These are phyloP conservation scores for Bubalus kerabau DNA, from an alignment of 2,113 vertebrate genomes.

Conservation along the genomic window DNA sequence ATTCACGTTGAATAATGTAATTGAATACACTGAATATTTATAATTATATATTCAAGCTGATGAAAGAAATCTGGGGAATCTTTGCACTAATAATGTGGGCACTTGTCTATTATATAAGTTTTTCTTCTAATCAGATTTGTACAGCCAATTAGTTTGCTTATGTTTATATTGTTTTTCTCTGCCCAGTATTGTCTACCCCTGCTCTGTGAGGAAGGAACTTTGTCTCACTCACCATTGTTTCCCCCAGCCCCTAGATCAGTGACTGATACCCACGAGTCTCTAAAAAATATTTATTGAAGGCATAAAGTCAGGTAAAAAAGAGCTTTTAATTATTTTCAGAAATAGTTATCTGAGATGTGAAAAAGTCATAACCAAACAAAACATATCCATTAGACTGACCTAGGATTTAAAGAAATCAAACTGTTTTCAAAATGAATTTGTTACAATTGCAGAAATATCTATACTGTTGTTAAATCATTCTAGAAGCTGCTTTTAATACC, in stretches of 20 bases:
- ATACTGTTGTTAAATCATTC: neutral
- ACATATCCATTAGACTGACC: neutral
- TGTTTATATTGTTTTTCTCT: neutral
- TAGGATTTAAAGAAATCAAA: neutral
- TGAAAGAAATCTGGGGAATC: neutral
- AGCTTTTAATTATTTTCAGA: neutral
- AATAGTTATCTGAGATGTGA: neutral
- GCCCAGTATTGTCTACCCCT: neutral
- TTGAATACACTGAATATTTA: neutral
- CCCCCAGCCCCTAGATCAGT: neutral
- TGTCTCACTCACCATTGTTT: neutral
- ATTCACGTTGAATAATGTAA: neutral
- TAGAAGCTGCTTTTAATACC: neutral
- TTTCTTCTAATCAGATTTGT: neutral
- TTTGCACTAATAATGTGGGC: neutral
- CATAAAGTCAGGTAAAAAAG: neutral
- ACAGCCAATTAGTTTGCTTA: neutral
- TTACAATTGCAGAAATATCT: neutral
- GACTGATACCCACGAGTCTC: neutral
- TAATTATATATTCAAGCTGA: neutral
- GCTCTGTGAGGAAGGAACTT: neutral
- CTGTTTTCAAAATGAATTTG: neutral
- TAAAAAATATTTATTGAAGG: neutral
- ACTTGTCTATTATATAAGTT: neutral
- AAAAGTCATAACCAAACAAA: neutral